These are phyloP conservation scores for Hassar affinis DNA, from an alignment of 2,113 vertebrate genomes.

Conservation along the genomic window DNA sequence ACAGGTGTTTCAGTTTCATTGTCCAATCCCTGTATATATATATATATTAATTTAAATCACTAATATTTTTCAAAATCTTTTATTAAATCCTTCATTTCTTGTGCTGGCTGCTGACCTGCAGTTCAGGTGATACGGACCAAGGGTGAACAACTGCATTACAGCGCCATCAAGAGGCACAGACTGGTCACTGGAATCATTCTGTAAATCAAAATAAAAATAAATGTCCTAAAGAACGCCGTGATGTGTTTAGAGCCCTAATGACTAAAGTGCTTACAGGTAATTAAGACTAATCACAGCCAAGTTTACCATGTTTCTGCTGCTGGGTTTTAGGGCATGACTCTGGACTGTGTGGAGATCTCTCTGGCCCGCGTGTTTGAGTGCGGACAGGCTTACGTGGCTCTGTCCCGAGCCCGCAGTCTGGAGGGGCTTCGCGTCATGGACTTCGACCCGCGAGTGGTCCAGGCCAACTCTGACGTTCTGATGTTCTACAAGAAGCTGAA, in stretches of 20 bases:
- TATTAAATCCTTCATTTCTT: neutral
- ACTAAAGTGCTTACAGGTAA: neutral
- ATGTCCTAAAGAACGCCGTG: neutral
- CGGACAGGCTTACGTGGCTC: conserved; percentile 92
- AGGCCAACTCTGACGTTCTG: conserved; percentile 83
- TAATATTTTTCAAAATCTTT: too few species aligned
- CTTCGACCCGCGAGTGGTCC: conserved; percentile 85
- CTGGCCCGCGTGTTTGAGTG: conserved; percentile 91
- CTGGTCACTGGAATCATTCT: neutral
- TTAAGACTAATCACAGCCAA: neutral
- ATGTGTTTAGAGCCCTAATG: neutral
- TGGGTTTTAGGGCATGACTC: conserved; percentile 81
- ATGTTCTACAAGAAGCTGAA: conserved; percentile 81
- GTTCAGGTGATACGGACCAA: neutral
- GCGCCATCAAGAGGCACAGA: neutral
- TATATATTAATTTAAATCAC: too few species aligned
- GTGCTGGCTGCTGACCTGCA: neutral
- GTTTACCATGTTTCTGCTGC: neutral
- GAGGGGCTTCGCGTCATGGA: conserved; percentile 90
- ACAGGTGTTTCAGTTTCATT: too few species aligned
- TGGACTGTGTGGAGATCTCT: conserved; percentile 91
- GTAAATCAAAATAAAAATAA: neutral
- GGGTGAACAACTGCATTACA: neutral
- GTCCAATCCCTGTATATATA: too few species aligned
- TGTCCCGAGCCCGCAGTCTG: conserved; percentile 87